These are phyloP conservation scores for Zelleria hepariella DNA, from an alignment of 2,888 invertebrate genomes.

Conservation along the genomic window DNA sequence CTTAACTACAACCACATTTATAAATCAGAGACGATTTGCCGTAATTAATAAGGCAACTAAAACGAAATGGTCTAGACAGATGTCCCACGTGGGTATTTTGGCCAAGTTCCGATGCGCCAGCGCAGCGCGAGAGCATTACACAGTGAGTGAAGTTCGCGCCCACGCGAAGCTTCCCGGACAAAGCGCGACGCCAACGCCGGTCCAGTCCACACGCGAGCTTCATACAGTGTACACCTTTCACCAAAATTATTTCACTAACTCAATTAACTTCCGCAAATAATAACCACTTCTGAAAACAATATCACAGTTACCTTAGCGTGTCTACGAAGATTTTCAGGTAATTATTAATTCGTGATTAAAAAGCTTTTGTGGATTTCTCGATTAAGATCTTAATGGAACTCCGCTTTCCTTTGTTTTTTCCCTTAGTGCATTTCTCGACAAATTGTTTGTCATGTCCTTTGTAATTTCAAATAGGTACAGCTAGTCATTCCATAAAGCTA, in stretches of 20 bases:
- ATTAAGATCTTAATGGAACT: background rate
- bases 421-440: background rate
- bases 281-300: background rate
- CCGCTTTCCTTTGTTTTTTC: background rate
- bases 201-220: constrained; percentile 58
- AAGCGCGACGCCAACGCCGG: constrained; percentile 36
- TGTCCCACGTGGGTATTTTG: constrained; percentile 36
- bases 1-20: background rate
- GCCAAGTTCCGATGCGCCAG: constrained; percentile 23
- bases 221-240: constrained; percentile 19
- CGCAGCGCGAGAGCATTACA: constrained; percentile 30
- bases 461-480: background rate
- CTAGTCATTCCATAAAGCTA: background rate
- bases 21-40: constrained; percentile 20
- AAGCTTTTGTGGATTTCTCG: background rate
- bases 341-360: background rate
- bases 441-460: background rate
- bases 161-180: constrained; percentile 44
- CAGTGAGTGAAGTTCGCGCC: constrained; percentile 20
- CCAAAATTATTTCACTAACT: background rate
- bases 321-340: background rate
- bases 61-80: constrained; percentile 55
- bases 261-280: background rate
- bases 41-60: constrained; percentile 38
- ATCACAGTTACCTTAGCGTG: background rate